phyloP scores from a whole-genome alignment of 2,888 invertebrate species.

The Dynastes grantii region DNA sequence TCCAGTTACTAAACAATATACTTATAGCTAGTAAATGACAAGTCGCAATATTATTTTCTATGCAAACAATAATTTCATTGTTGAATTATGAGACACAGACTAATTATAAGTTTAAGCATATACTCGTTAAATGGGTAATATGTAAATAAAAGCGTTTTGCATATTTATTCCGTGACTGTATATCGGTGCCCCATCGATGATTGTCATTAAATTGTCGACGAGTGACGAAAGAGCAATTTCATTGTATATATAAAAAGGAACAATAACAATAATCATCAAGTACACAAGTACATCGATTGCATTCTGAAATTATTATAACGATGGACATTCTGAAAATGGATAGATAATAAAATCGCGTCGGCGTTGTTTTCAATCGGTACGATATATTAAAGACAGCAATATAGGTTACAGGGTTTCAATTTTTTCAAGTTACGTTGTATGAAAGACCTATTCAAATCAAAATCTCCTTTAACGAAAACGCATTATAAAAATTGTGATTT shows the following conservation, averaged over 20 bases:
- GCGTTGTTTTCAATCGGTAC: background rate
- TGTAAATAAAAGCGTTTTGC: slow-evolving; percentile 28
- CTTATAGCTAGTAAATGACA: background rate
- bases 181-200: slow-evolving; percentile 11
- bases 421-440: no score
- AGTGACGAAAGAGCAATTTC: slow-evolving; percentile 28
- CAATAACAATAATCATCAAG: slow-evolving; percentile 37
- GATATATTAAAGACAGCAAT: slow-evolving; percentile 8
- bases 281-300: slow-evolving; percentile 18
- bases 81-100: slow-evolving; percentile 24
- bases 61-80: slow-evolving; percentile 16
- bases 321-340: slow-evolving; percentile 16
- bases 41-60: slow-evolving; percentile 16
- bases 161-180: slow-evolving; percentile 25
- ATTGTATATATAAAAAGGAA: slow-evolving; percentile 32
- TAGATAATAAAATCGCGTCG: background rate
- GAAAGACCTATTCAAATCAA: no score
- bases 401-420: background rate
- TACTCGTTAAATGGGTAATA: slow-evolving; percentile 5
- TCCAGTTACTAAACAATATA: no score
- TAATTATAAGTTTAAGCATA: slow-evolving; percentile 21
- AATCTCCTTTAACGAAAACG: no score
- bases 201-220: slow-evolving; percentile 23
- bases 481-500: no score
- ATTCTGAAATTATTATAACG: slow-evolving; percentile 28